Evolutionary conservation across 2,888 invertebrate species (phyloP).

Genomic region (Lobophora halterata): DNA sequence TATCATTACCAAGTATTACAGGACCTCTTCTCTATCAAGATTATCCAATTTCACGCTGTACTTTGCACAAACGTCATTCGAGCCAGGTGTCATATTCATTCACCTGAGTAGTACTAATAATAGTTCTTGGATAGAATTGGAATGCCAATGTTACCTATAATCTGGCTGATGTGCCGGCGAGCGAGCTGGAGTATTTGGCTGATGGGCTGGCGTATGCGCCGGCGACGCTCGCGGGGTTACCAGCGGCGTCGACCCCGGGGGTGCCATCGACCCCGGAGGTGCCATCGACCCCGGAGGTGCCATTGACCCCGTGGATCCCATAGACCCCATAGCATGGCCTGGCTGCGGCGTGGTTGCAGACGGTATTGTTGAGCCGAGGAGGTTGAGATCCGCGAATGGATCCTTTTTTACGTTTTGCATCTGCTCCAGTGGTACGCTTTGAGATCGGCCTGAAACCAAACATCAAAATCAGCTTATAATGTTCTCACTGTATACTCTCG

Average conservation of each 20-base stretch:
- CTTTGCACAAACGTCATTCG: too few species aligned
- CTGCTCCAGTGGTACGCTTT: slow-evolving; percentile 64
- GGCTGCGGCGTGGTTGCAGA: slow-evolving; percentile 8
- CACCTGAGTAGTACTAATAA: too few species aligned
- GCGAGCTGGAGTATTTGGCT: slow-evolving; percentile 53
- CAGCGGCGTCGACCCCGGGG: slow-evolving; percentile 36
- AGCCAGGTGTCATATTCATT: too few species aligned
- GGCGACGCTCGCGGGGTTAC: slow-evolving; percentile 60
- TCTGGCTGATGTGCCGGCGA: slow-evolving; percentile 73
- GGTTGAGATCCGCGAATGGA: slow-evolving; percentile 87
- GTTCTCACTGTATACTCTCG: neutral
- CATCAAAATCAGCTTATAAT: too few species aligned
- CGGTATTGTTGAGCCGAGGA: slow-evolving; percentile 43
- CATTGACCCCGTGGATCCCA: slow-evolving; percentile 16
- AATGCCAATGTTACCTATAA: too few species aligned
- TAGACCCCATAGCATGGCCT: slow-evolving; percentile 1
- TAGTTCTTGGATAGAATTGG: too few species aligned
- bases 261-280: slow-evolving; percentile 25
- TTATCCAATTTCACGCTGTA: too few species aligned
- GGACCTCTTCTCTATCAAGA: too few species aligned
- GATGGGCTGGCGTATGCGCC: slow-evolving; percentile 57
- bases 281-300: slow-evolving; percentile 21
- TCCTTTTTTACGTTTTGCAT: slow-evolving; percentile 79
- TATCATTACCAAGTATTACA: too few species aligned
- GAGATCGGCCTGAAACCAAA: slow-evolving; percentile 46